phyloP scores from a whole-genome alignment of 2,888 invertebrate genomes.

The Brachyopa scutellaris region DNA sequence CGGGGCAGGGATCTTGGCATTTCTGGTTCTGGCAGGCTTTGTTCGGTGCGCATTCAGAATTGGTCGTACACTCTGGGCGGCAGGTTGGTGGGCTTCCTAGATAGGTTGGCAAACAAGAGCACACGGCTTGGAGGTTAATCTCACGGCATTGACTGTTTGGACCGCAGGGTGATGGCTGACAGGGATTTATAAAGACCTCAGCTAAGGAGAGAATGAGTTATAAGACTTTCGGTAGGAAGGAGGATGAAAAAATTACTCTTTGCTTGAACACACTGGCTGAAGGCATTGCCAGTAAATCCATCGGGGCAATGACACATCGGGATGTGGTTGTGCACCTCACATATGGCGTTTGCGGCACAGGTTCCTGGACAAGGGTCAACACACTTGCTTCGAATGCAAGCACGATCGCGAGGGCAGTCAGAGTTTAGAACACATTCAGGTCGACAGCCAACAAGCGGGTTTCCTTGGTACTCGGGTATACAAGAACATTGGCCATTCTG shows the following conservation, averaged over 20 bases:
- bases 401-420: conserved; percentile 86
- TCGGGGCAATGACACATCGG: conserved; percentile 88
- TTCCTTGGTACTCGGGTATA: conserved; percentile 87
- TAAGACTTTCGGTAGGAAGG: conserved; percentile 75
- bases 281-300: conserved; percentile 89
- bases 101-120: conserved; percentile 88
- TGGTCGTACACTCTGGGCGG: conserved; percentile 90
- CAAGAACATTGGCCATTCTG: conserved; percentile 87
- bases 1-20: conserved; percentile 90
- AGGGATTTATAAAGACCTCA: conserved; percentile 84
- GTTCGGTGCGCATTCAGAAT: conserved; percentile 88
- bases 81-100: conserved; percentile 90
- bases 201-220: conserved; percentile 84
- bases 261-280: conserved; percentile 83
- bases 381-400: conserved; percentile 88
- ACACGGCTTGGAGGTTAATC: conserved; percentile 88
- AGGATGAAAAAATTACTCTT: conserved; percentile 82
- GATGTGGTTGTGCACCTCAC: conserved; percentile 88
- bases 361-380: conserved; percentile 87
- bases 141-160: conserved; percentile 89
- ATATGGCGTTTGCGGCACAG: conserved; percentile 87
- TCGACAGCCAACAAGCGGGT: conserved; percentile 87
- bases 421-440: conserved; percentile 88
- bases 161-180: conserved; percentile 89
- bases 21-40: conserved; percentile 91